Percentiles rank a stretch among this genome's conserved stretches.
phyloP scores from a whole-genome alignment of 2,888 invertebrate genomes.

The Dyspetes luteomarginatus region DNA sequence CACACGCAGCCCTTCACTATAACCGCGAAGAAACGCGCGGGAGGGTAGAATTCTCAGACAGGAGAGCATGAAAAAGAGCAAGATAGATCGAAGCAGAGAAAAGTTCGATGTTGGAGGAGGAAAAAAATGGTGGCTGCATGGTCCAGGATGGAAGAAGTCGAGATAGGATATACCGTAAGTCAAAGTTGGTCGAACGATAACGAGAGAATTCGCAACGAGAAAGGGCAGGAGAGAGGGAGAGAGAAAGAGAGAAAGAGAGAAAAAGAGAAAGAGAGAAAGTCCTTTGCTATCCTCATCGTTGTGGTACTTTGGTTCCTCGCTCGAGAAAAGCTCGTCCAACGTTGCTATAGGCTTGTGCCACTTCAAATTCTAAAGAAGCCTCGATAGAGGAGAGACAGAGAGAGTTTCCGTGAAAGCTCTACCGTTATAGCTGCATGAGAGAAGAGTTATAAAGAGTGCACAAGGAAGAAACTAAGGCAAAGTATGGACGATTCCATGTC shows the following conservation, averaged over 20 bases:
- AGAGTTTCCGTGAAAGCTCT: neutral
- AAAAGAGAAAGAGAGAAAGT: neutral
- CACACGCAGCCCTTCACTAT: neutral
- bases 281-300: neutral
- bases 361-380: constrained; percentile 10
- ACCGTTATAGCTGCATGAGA: neutral
- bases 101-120: constrained; percentile 2
- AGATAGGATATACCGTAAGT: constrained; percentile 45
- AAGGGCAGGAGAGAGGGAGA: neutral
- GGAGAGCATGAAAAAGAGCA: neutral
- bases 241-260: neutral
- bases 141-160: constrained; percentile 38
- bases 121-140: neutral
- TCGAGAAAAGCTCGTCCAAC: neutral
- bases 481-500: constrained; percentile 3
- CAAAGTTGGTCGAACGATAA: constrained; percentile 45
- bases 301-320: neutral
- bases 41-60: neutral
- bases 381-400: neutral
- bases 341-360: neutral
- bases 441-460: constrained; percentile 8
- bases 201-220: constrained; percentile 25
- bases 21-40: neutral
- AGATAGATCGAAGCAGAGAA: constrained; percentile 1
- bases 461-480: neutral